A percentile compares a stretch with the other conserved stretches of the same genome.
Conservation (phyloP, 2,888 invertebrate species). For the Phalera bucephala region DNA sequence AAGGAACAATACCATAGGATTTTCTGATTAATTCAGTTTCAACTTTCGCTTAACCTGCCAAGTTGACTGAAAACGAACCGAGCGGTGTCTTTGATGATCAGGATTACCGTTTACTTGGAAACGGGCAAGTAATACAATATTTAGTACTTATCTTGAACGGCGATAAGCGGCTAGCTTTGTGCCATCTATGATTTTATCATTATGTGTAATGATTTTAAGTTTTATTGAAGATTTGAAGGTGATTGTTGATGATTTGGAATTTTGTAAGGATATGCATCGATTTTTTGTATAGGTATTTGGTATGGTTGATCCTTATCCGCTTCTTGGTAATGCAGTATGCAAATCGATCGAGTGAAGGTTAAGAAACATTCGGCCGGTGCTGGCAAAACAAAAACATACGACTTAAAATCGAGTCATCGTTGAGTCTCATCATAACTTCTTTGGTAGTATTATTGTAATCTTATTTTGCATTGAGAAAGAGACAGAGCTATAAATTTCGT, state of each 20-base stretch:
- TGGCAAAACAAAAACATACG: no score
- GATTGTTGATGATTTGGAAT: constrained; percentile 1
- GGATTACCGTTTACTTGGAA: constrained; percentile 53
- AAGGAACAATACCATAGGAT: neutral
- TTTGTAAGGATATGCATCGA: no score
- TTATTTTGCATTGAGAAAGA: no score
- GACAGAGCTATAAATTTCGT: no score
- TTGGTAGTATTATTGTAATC: no score
- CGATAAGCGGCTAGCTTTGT: constrained; percentile 34
- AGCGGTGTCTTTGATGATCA: constrained; percentile 42
- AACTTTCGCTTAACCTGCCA: constrained; percentile 36
- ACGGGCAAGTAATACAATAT: constrained; percentile 40
- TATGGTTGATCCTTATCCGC: no score
- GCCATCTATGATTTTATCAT: constrained; percentile 19
- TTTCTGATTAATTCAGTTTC: constrained; percentile 17
- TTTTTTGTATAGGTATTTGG: no score
- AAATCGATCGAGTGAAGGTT: no score
- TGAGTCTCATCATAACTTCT: no score
- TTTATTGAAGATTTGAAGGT: neutral
- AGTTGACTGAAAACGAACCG: constrained; percentile 35
- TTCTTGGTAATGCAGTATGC: no score
- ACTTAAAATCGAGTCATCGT: no score
- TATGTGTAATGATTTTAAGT: constrained; percentile 12
- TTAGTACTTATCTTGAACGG: constrained; percentile 39
- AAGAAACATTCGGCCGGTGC: no score